Percentiles rank a stretch among this genome's conserved stretches.
Conservation (phyloP, 2,888 invertebrate genomes). For the Clitarchus hookeri region DNA sequence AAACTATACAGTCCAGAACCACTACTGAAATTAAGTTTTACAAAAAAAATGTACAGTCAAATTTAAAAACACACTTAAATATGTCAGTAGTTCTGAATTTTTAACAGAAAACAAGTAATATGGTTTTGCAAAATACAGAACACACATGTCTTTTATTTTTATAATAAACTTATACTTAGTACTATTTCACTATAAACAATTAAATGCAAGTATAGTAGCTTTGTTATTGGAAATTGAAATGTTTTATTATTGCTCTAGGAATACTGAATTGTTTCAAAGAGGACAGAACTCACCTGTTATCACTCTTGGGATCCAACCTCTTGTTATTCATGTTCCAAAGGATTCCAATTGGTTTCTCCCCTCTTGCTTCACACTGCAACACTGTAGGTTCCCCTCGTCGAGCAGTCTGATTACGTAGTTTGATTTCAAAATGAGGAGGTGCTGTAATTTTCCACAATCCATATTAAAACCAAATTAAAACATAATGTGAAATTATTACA, state of each 20-base stretch:
- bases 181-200: no score
- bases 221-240: no score
- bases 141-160: no score
- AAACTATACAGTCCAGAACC: no score
- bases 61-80: no score
- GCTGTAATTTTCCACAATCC: slow-evolving; percentile 58
- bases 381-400: slow-evolving; percentile 89
- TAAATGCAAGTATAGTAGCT: no score
- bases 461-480: background rate
- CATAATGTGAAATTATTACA: background rate
- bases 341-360: slow-evolving; percentile 93
- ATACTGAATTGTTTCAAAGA: slow-evolving; percentile 18
- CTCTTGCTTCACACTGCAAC: slow-evolving; percentile 89
- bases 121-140: no score
- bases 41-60: no score
- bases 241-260: background rate
- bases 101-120: no score
- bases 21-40: no score
- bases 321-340: slow-evolving; percentile 95
- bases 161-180: no score
- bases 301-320: slow-evolving; percentile 85
- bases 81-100: no score
- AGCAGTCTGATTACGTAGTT: slow-evolving; percentile 88
- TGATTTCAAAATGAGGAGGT: slow-evolving; percentile 91
- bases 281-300: slow-evolving; percentile 62